Conservation (phyloP, 1,140 invertebrate species). For the Protaetia brevitarsis region DNA sequence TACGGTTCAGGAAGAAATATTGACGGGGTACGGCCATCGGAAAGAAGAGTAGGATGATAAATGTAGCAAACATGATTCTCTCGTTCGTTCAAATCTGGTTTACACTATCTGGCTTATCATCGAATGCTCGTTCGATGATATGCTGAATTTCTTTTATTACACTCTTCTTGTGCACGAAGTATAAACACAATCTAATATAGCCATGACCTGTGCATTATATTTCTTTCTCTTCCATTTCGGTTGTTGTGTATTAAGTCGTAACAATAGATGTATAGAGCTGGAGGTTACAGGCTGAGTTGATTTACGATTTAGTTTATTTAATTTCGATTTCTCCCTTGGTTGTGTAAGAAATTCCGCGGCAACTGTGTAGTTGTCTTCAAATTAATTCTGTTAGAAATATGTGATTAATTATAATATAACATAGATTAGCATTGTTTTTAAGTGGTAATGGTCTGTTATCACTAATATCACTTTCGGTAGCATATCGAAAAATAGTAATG, state of each 20-base stretch:
- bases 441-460: too few species aligned
- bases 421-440: too few species aligned
- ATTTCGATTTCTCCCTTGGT: neutral
- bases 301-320: slow-evolving; percentile 6
- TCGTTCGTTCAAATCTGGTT: slow-evolving; percentile 16
- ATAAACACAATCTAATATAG: neutral
- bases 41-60: slow-evolving; percentile 17
- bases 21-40: slow-evolving; percentile 7
- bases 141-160: slow-evolving; percentile 19
- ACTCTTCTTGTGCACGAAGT: too few species aligned
- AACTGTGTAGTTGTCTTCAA: too few species aligned
- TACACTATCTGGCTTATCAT: neutral
- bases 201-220: neutral
- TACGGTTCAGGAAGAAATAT: neutral
- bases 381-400: too few species aligned
- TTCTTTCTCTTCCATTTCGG: too few species aligned
- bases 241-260: neutral
- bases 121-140: slow-evolving; percentile 12
- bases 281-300: slow-evolving; percentile 12
- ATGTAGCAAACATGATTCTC: slow-evolving; percentile 19
- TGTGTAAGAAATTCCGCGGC: neutral
- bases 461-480: too few species aligned
- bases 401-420: too few species aligned
- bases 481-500: too few species aligned
- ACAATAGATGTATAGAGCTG: neutral